Percentiles rank a stretch among this genome's conserved stretches.
phyloP scores from a whole-genome alignment of 23 tunicate genomes.

The Styela clava region DNA sequence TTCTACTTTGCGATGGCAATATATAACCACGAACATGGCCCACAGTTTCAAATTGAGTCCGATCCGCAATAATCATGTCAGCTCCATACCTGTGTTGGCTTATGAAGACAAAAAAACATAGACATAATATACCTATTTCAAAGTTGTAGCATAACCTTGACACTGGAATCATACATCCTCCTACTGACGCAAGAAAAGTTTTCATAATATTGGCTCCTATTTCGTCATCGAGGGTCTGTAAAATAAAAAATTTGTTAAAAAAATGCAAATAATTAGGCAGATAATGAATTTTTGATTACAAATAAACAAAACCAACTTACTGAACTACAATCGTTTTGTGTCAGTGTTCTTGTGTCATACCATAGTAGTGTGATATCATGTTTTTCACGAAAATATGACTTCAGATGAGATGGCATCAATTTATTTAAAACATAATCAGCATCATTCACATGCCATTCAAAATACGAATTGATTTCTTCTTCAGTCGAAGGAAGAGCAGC shows the following conservation, averaged over 20 bases:
- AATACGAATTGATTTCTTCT: conserved; percentile 35
- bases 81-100: no score
- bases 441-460: conserved; percentile 50
- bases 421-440: conserved; percentile 20
- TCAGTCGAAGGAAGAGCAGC: conserved; percentile 42
- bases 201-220: conserved; percentile 23
- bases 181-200: conserved; percentile 18
- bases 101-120: no score
- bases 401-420: conserved; percentile 61
- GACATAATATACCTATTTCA: background rate
- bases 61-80: no score
- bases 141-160: background rate
- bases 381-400: conserved; percentile 29
- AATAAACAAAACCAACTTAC: no score
- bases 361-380: conserved; percentile 55
- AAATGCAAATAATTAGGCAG: no score
- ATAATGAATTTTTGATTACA: no score
- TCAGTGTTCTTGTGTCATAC: conserved; percentile 46
- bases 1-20: no score
- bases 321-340: no score
- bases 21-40: no score
- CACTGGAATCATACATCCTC: conserved; percentile 37
- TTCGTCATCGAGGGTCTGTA: background rate
- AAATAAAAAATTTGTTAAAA: no score
- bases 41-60: no score